Evolutionary conservation across 2,113 vertebrate species (phyloP).

Genomic region (Cercocebus atys): DNA sequence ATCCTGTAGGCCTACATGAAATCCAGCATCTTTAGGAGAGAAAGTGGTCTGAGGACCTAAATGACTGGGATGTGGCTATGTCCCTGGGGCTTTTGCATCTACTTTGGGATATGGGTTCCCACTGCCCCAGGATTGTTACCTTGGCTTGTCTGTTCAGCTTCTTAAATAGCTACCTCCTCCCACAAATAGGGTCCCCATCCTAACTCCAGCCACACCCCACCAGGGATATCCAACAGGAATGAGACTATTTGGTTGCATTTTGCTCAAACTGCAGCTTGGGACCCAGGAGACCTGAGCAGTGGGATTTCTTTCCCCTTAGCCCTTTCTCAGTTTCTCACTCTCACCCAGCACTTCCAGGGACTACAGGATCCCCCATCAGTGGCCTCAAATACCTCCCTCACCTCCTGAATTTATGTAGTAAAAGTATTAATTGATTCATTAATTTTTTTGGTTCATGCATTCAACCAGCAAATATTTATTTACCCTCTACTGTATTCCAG

Average conservation of each 20-base stretch:
- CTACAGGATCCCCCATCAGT: neutral
- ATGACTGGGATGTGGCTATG: neutral
- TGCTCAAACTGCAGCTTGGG: neutral
- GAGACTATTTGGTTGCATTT: neutral
- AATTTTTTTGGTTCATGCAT: neutral
- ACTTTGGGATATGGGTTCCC: neutral
- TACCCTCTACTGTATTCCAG: neutral
- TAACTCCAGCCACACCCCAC: neutral
- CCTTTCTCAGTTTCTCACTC: neutral
- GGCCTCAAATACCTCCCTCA: neutral
- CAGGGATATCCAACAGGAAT: neutral
- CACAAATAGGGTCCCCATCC: neutral
- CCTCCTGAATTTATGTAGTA: neutral
- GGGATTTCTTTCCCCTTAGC: neutral
- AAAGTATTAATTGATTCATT: neutral
- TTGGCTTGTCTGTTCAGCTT: neutral
- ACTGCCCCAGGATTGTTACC: neutral
- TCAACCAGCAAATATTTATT: neutral
- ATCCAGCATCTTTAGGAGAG: neutral
- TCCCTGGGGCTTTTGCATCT: neutral
- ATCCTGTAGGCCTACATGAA: neutral
- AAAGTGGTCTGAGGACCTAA: neutral
- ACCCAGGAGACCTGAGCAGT: neutral
- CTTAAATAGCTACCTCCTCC: neutral
- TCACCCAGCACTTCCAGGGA: neutral